Evolutionary conservation across 2,797 vertebrate species (phyloP).

Genomic region (Gambelia wislizenii): DNA sequence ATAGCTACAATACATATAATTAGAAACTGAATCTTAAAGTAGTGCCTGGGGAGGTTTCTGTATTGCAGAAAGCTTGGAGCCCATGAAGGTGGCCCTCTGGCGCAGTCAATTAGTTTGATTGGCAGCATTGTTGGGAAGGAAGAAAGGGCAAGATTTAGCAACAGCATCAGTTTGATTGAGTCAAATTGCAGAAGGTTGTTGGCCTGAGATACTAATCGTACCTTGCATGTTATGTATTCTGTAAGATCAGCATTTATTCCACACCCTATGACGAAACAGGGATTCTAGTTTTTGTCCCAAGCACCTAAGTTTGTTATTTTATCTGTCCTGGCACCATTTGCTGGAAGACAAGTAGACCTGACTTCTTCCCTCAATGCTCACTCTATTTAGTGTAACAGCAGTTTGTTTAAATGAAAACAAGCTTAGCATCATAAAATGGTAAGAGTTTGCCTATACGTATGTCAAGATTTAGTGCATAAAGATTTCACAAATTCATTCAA

Average conservation of each 20-base stretch:
- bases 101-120: slow-evolving; percentile 21
- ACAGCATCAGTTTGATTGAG: background rate
- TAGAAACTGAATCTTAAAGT: slow-evolving; percentile 23
- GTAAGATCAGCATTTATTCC: slow-evolving; percentile 21
- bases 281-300: slow-evolving; percentile 9
- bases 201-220: slow-evolving; percentile 31
- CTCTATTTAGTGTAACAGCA: background rate
- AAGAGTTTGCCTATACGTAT: background rate
- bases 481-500: slow-evolving; percentile 22
- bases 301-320: slow-evolving; percentile 12
- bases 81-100: background rate
- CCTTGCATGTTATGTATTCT: slow-evolving; percentile 21
- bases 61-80: background rate
- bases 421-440: slow-evolving; percentile 30
- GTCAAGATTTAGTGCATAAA: slow-evolving; percentile 10
- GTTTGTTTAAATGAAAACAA: background rate
- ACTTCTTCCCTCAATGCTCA: slow-evolving; percentile 3
- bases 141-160: slow-evolving; percentile 1
- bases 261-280: slow-evolving; percentile 37
- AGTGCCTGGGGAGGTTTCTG: background rate
- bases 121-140: background rate
- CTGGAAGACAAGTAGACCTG: slow-evolving; percentile 33
- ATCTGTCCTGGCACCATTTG: slow-evolving; percentile 25
- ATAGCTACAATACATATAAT: background rate
- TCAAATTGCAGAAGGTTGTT: slow-evolving; percentile 35